A percentile compares a stretch with the other conserved stretches of the same genome.
Conservation (phyloP, 2,113 vertebrate species). For the Takifugu flavidus region DNA sequence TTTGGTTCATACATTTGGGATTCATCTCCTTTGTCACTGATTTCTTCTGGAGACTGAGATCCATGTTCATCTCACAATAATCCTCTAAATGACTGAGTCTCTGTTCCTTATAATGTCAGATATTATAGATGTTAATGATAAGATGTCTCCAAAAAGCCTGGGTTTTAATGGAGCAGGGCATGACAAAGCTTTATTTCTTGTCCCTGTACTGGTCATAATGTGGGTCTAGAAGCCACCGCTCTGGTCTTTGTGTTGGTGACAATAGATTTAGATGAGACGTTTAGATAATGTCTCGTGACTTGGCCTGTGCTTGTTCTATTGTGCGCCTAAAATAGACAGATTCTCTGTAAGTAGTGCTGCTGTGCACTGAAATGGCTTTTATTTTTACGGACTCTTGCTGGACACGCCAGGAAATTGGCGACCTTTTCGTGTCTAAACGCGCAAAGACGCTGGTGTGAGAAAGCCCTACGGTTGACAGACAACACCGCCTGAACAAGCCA, state of each 20-base stretch:
- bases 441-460: no score
- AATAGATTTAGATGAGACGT: conserved; percentile 56
- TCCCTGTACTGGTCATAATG: conserved; percentile 16
- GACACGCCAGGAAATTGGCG: no score
- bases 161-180: conserved; percentile 19
- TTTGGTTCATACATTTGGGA: conserved; percentile 1
- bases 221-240: conserved; percentile 20
- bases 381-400: no score
- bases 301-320: conserved; percentile 54
- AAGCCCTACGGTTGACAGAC: no score
- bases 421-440: no score
- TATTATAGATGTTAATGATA: background rate
- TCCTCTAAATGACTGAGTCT: background rate
- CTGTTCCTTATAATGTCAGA: background rate
- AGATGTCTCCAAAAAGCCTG: background rate
- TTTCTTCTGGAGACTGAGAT: conserved; percentile 14
- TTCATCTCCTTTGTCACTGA: conserved; percentile 9
- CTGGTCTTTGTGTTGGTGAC: conserved; percentile 41
- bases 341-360: background rate
- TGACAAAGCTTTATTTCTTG: conserved; percentile 18
- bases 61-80: conserved; percentile 18
- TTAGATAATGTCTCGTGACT: conserved; percentile 64
- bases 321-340: conserved; percentile 61
- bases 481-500: no score
- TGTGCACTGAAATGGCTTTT: no score